Percentiles rank a stretch among this genome's conserved stretches.
Evolutionary conservation across 2,113 vertebrate species (phyloP).

Genomic region (Neotragus pygmaeus): DNA sequence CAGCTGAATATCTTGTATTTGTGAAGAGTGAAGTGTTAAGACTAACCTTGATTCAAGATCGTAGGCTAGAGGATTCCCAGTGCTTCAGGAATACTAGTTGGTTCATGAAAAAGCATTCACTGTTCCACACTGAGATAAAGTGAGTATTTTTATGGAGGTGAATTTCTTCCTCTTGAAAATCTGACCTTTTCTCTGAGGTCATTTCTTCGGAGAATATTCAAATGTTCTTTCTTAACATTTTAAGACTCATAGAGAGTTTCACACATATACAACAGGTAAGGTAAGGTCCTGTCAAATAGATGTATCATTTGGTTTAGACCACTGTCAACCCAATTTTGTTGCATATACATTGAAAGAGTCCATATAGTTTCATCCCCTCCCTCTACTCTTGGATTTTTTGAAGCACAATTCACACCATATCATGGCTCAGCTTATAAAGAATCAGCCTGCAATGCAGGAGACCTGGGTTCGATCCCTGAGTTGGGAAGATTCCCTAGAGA

Average conservation of each 20-base stretch:
- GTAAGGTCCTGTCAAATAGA: background rate
- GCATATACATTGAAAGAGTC: background rate
- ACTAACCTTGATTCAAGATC: background rate
- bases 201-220: background rate
- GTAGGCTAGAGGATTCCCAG: background rate
- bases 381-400: no score
- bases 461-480: no score
- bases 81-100: background rate
- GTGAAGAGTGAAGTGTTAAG: background rate
- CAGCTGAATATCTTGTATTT: background rate
- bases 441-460: no score
- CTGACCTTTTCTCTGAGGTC: background rate
- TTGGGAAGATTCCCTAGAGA: no score
- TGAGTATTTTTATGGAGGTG: background rate
- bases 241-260: background rate
- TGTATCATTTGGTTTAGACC: background rate
- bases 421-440: no score
- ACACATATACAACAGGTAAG: background rate
- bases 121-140: background rate
- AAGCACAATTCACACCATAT: no score
- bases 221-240: background rate
- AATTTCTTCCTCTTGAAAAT: background rate
- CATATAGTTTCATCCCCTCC: background rate
- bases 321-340: background rate
- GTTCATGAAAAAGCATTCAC: background rate